Percentiles rank a stretch among this genome's conserved stretches.
phyloP scores from a whole-genome alignment of 2,888 invertebrate genomes.

The Mayetiola destructor region DNA sequence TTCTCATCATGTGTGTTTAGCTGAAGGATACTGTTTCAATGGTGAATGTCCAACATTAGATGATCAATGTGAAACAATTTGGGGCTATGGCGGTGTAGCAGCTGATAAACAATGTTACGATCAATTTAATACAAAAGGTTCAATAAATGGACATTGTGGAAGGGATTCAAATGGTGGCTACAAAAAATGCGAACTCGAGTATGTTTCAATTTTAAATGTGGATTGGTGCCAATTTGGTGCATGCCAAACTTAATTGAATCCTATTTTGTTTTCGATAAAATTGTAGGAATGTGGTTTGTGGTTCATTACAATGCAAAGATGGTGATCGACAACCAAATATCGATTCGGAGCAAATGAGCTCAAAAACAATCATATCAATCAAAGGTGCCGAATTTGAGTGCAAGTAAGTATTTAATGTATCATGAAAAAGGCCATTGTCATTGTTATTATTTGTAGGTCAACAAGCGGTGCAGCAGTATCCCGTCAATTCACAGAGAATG shows the following conservation, averaged over 20 bases:
- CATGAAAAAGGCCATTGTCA: background rate
- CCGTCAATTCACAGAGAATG: constrained; percentile 58
- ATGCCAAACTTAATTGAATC: background rate
- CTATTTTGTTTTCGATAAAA: background rate
- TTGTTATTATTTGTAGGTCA: constrained; percentile 53
- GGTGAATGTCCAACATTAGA: constrained; percentile 81
- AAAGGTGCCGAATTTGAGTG: constrained; percentile 85
- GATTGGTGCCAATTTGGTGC: background rate
- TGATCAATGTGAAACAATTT: constrained; percentile 80
- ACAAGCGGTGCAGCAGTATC: constrained; percentile 53
- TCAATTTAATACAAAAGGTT: constrained; percentile 89
- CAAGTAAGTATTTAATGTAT: constrained; percentile 51
- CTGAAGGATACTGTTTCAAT: constrained; percentile 69
- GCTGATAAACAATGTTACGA: constrained; percentile 84
- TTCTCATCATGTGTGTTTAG: no score
- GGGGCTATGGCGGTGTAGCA: constrained; percentile 75
- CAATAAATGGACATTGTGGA: constrained; percentile 92
- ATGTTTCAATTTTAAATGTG: no score
- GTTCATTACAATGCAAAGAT: constrained; percentile 84
- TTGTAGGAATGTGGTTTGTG: constrained; percentile 75
- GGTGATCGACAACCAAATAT: constrained; percentile 72
- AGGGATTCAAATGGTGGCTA: constrained; percentile 57
- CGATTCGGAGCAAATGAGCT: constrained; percentile 69
- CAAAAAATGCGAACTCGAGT: constrained; percentile 77
- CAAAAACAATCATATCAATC: constrained; percentile 77